Evolutionary conservation across 1,140 invertebrate genomes (phyloP).

Genomic region (Copidosoma floridanum): DNA sequence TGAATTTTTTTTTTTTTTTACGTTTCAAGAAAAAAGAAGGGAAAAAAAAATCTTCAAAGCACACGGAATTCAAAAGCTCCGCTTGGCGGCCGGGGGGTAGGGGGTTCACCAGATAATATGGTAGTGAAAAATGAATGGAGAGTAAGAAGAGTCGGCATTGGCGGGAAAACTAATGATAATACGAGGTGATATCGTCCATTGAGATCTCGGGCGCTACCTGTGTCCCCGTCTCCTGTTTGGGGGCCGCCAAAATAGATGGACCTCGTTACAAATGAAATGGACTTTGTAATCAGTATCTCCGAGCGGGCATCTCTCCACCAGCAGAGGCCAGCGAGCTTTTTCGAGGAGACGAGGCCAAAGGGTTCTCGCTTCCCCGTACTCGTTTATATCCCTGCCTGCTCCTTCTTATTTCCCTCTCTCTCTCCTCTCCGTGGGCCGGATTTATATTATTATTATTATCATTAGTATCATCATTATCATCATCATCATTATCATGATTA

Average conservation of each 20-base stretch:
- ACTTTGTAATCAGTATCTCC: conserved; percentile 57
- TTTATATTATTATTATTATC: neutral
- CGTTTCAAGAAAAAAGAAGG: too few species aligned
- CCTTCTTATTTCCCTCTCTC: conserved; percentile 29
- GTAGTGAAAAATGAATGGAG: conserved; percentile 13
- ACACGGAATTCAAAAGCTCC: conserved; percentile 4
- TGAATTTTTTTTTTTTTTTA: too few species aligned
- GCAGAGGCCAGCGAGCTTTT: conserved; percentile 32
- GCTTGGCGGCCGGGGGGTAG: neutral
- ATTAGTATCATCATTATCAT: too few species aligned
- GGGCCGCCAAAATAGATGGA: conserved; percentile 56
- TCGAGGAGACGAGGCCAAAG: conserved; percentile 30
- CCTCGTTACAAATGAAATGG: conserved; percentile 58
- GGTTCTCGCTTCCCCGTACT: conserved; percentile 50
- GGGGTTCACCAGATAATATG: too few species aligned
- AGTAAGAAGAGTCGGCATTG: neutral
- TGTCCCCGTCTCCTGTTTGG: neutral
- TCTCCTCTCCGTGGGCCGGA: neutral
- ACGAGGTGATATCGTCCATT: conserved; percentile 16
- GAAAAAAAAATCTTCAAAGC: too few species aligned
- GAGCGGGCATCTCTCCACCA: conserved; percentile 52
- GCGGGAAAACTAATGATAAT: conserved; percentile 26
- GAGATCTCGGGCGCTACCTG: conserved; percentile 40
- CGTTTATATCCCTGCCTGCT: conserved; percentile 49
- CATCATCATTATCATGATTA: too few species aligned